phyloP scores from a whole-genome alignment of 2,113 vertebrate species.

The Porphyrio hochstetteri region DNA sequence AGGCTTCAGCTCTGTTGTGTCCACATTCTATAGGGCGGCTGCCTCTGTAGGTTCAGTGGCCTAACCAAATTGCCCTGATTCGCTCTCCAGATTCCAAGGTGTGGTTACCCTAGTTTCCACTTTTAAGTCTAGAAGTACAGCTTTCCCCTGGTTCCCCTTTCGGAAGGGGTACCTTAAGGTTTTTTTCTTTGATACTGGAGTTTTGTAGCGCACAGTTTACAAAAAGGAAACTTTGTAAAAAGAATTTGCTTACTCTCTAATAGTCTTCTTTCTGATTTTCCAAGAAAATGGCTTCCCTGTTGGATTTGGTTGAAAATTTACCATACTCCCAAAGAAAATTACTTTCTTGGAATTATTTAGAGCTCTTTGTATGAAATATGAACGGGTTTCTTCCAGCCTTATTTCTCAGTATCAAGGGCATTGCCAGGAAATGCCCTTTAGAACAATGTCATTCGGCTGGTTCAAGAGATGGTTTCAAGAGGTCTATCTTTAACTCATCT shows the following conservation, averaged over 20 bases:
- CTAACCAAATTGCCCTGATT: neutral
- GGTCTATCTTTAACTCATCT: neutral
- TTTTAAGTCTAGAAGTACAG: neutral
- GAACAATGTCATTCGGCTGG: neutral
- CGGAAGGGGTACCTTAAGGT: neutral
- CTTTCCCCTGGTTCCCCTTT: neutral
- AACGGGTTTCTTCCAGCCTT: neutral
- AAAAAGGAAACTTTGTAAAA: neutral
- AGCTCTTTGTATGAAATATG: neutral
- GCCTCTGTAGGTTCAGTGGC: neutral
- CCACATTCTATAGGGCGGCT: neutral
- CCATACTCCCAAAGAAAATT: neutral
- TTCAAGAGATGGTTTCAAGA: neutral
- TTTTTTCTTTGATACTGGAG: neutral
- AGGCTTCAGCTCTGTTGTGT: neutral
- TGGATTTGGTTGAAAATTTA: neutral
- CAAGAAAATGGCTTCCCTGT: neutral
- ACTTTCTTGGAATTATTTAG: neutral
- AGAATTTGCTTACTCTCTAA: accelerated
- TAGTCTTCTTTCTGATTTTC: neutral
- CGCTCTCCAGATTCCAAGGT: neutral
- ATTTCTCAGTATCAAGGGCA: neutral
- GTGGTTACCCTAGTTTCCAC: neutral
- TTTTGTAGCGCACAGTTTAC: neutral
- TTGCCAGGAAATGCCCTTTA: neutral